A percentile compares a stretch with the other conserved stretches of the same genome.
Evolutionary conservation across 2,888 invertebrate species (phyloP).

Genomic region (Heliconius aoede): DNA sequence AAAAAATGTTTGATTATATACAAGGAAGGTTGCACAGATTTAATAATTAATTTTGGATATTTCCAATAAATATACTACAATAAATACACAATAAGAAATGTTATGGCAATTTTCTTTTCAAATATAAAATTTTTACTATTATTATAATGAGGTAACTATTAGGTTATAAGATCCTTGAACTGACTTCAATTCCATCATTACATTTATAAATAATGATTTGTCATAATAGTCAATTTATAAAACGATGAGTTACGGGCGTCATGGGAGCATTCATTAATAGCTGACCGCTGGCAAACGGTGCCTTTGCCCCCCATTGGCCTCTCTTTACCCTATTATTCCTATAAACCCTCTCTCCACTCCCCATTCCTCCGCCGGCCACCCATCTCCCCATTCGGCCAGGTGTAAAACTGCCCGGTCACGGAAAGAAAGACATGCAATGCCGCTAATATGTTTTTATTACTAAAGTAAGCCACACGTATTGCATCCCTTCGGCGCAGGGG

Average conservation of each 20-base stretch:
- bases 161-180: neutral
- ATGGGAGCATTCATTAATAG: constrained; percentile 81
- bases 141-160: too few relatives aligned
- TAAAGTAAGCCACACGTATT: constrained; percentile 75
- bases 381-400: constrained; percentile 73
- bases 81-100: too few relatives aligned
- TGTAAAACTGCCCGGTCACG: constrained; percentile 83
- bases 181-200: constrained; percentile 30
- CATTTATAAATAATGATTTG: constrained; percentile 42
- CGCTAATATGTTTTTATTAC: constrained; percentile 83
- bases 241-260: constrained; percentile 75
- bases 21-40: too few relatives aligned
- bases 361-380: constrained; percentile 50
- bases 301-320: constrained; percentile 62
- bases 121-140: too few relatives aligned
- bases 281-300: constrained; percentile 80
- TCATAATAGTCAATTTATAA: constrained; percentile 71
- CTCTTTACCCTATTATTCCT: constrained; percentile 66
- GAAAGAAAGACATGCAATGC: constrained; percentile 81
- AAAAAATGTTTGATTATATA: too few relatives aligned
- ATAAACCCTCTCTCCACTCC: constrained; percentile 59
- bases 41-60: too few relatives aligned
- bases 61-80: too few relatives aligned
- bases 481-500: constrained; percentile 67
- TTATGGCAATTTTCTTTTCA: too few relatives aligned